Percentiles rank a stretch among this genome's conserved stretches.
Conservation (phyloP, 2,888 invertebrate genomes). For the Caenorhabditis sp. region DNA sequence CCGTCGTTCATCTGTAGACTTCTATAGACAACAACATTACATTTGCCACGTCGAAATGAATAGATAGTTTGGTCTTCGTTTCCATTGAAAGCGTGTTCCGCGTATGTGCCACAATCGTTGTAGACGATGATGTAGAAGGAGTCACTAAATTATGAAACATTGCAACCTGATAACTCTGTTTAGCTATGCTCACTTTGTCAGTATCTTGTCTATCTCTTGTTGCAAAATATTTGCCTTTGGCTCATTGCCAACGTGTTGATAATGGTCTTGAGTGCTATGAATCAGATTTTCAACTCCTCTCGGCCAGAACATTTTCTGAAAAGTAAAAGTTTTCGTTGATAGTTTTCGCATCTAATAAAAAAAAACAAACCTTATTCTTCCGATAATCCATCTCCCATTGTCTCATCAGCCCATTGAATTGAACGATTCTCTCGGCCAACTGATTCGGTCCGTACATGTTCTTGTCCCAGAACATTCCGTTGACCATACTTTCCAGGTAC, state of each 20-base stretch:
- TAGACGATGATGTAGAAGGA: too few species aligned
- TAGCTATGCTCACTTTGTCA: not conserved
- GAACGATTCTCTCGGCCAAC: not conserved
- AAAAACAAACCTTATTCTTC: not conserved
- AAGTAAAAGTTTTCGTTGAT: too few species aligned
- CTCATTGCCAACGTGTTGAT: not conserved
- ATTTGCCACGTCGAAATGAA: too few species aligned
- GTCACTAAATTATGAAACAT: too few species aligned
- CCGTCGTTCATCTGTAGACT: too few species aligned
- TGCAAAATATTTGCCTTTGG: not conserved
- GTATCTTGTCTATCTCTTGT: not conserved
- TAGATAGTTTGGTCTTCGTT: too few species aligned
- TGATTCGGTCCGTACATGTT: slow-evolving; percentile 8
- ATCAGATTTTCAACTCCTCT: not conserved
- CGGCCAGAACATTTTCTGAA: not conserved
- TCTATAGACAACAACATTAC: too few species aligned
- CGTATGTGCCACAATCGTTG: too few species aligned
- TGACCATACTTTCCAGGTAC: not conserved
- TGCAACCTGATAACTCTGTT: too few species aligned
- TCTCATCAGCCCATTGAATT: not conserved
- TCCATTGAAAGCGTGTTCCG: too few species aligned
- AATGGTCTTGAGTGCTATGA: slow-evolving; percentile 3
- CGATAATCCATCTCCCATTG: slow-evolving; percentile 9
- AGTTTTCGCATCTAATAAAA: too few species aligned
- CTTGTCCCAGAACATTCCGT: slow-evolving; percentile 10